These are phyloP conservation scores for Hipposideros larvatus DNA, from an alignment of 2,797 vertebrate genomes.

Conservation along the genomic window DNA sequence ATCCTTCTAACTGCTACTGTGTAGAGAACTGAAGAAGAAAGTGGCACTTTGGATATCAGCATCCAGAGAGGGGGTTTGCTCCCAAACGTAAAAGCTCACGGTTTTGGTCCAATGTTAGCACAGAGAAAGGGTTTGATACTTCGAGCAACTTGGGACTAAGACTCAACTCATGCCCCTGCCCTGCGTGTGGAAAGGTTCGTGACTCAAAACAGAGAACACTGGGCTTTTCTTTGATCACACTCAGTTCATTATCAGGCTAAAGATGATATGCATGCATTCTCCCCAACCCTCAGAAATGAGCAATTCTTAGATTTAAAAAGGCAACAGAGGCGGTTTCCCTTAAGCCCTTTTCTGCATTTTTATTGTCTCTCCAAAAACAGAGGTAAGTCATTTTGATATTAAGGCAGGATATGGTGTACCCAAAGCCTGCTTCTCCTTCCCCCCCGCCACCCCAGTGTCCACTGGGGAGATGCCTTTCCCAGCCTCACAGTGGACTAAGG, in stretches of 20 bases:
- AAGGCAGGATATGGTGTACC: not conserved
- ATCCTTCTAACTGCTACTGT: constrained; percentile 19
- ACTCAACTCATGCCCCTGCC: accelerated
- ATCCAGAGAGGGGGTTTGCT: not conserved
- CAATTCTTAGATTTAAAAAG: not conserved
- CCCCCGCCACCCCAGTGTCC: accelerated
- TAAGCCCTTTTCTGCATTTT: not conserved
- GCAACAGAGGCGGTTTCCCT: not conserved
- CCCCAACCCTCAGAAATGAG: not conserved
- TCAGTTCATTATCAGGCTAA: not conserved
- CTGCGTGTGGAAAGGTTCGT: not conserved
- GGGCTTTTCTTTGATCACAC: not conserved
- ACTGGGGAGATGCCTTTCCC: not conserved
- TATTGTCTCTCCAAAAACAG: not conserved
- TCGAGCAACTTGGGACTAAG: not conserved
- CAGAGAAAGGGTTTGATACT: not conserved
- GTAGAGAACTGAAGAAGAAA: constrained; percentile 57
- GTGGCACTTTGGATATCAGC: not conserved
- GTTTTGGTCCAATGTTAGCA: not conserved
- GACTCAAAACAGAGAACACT: accelerated
- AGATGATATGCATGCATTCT: accelerated
- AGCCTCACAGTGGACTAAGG: accelerated
- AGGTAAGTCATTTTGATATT: not conserved
- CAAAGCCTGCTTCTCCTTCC: too few species aligned
- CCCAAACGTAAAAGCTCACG: not conserved